Percentiles rank a stretch among this genome's conserved stretches.
Conservation (phyloP, 2,888 invertebrate species). For the Diaphora mendica region DNA sequence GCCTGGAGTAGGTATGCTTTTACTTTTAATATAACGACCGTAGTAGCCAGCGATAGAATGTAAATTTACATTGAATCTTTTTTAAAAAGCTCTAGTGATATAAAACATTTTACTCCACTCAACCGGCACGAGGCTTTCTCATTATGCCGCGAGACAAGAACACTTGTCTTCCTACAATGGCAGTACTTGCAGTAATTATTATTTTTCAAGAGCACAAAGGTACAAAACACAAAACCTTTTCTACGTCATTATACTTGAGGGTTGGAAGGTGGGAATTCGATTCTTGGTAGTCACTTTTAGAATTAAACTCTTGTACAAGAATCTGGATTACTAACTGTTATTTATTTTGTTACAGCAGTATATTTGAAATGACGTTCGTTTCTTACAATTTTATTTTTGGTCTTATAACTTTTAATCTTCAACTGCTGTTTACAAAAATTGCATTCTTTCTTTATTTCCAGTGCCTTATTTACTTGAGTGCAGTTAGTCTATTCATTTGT, state of each 20-base stretch:
- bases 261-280: slow-evolving; percentile 6
- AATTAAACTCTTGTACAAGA: not conserved
- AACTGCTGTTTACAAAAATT: no score
- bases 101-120: slow-evolving; percentile 33
- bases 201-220: slow-evolving; percentile 41
- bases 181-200: slow-evolving; percentile 48
- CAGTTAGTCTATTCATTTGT: no score
- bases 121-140: slow-evolving; percentile 40
- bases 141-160: slow-evolving; percentile 40
- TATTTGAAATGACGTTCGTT: not conserved
- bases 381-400: no score
- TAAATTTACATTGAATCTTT: not conserved
- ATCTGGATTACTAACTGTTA: not conserved
- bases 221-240: slow-evolving; percentile 43
- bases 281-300: not conserved
- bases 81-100: not conserved
- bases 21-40: not conserved
- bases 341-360: not conserved
- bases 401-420: no score
- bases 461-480: no score
- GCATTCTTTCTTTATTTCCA: not conserved
- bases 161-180: slow-evolving; percentile 47
- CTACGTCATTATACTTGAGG: slow-evolving; percentile 42
- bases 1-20: not conserved
- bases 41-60: not conserved